Evolutionary conservation across 1,140 invertebrate species (phyloP), one percentile per base, ranked within the genome.

Genomic region (Drosophila seguyi): DNA sequence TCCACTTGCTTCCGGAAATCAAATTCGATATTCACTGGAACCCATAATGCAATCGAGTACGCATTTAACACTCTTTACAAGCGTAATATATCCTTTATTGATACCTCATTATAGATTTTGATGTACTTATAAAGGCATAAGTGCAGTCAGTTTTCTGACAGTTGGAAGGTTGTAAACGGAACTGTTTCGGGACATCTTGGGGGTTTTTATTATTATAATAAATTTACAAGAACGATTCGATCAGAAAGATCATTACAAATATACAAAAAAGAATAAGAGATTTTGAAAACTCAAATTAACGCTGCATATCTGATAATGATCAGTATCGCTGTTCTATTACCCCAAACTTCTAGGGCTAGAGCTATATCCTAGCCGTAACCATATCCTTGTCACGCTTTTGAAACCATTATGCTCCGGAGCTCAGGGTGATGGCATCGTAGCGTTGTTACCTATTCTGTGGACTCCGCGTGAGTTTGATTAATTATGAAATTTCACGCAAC

Each of bases 401-500:
- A 45, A 52, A 47, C 41, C 45, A 56, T 55, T 61, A 63, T 59
- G 57, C 36, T 39, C 16, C 39, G 52, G 31, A 55, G 45, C 58
- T 44, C n/a, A 39, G 47, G 45, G 56, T 61, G 67, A 45, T 66
- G 57, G 45, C 48, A 42, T 74, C 41, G 62, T 36, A 31, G 56
- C 34, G 47, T 44, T 41, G 20, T 38, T 55, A 55, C 29, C 58
- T 58, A 47, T 55, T 58, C 59, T 41, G 34, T 29, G 59, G 66
- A 53, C 60, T 50, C 36, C 59, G 53, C 52, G 58, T 72, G 79
- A 75, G 77, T 86, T 91, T 91, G 90, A 91, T 91, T 91, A 91
- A 91, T 91, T 91, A 41, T 74, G 13, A 53, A 83, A 91, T 90
- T 91, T 91, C 90, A 91, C 85, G 90, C 90, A 90, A 91, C 75